A percentile compares a stretch with the other conserved stretches of the same genome.
Evolutionary conservation across 2,113 vertebrate genomes (phyloP).

Genomic region (Procavia capensis): DNA sequence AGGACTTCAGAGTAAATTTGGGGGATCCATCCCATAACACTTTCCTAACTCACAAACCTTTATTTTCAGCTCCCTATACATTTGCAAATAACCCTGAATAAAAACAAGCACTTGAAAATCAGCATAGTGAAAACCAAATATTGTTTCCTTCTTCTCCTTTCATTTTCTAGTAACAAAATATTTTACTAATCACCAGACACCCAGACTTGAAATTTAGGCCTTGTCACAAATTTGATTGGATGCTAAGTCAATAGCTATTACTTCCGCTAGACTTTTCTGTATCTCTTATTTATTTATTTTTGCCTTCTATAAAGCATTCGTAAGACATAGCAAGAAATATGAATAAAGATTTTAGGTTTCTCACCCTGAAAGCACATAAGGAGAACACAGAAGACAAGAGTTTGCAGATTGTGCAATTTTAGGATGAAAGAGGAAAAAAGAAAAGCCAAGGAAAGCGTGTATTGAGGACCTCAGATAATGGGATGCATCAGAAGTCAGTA

Average conservation of each 20-base stretch:
- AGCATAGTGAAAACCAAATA: neutral
- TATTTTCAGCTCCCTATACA: neutral
- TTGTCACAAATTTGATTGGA: neutral
- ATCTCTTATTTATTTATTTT: no score
- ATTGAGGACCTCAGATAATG: neutral
- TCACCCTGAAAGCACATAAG: neutral
- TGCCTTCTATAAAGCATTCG: neutral
- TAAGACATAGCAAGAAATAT: neutral
- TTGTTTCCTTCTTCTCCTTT: neutral
- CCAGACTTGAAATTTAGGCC: neutral
- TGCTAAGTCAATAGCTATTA: constrained; percentile 12
- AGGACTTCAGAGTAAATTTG: neutral
- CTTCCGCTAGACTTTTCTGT: neutral
- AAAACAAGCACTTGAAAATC: neutral
- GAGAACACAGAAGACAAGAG: neutral
- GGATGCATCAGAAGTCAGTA: neutral
- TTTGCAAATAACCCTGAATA: constrained; percentile 8
- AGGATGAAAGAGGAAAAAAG: neutral
- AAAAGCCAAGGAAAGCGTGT: neutral
- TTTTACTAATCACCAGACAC: neutral
- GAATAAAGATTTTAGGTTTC: neutral
- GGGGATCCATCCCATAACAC: neutral
- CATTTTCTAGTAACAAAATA: neutral
- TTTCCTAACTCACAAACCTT: constrained; percentile 12
- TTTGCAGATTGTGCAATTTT: neutral